Evolutionary conservation across 2,113 vertebrate genomes (phyloP).

Genomic region (Otis tarda): DNA sequence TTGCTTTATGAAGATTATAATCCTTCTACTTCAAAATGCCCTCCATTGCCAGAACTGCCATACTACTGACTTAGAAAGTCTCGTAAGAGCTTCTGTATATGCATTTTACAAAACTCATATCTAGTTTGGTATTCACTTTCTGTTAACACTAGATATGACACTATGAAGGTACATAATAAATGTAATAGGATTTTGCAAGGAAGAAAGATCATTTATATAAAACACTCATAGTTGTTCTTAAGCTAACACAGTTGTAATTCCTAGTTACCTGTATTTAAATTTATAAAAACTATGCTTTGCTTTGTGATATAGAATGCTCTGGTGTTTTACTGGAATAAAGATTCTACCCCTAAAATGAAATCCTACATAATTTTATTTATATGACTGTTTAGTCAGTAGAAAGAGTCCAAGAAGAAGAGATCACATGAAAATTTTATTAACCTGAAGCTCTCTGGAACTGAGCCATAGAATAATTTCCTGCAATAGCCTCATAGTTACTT

Average conservation of each 20-base stretch:
- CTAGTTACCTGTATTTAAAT: not conserved
- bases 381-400: not conserved
- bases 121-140: not conserved
- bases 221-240: not conserved
- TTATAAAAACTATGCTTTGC: not conserved
- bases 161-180: not conserved
- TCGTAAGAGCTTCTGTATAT: not conserved
- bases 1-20: not conserved
- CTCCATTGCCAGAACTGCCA: not conserved
- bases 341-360: not conserved
- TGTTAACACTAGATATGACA: not conserved
- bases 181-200: not conserved
- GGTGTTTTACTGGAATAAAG: not conserved
- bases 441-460: not conserved
- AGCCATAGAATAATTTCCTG: not conserved
- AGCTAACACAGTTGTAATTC: not conserved
- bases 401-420: not conserved
- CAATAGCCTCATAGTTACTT: not conserved
- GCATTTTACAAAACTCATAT: not conserved
- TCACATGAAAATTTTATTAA: not conserved
- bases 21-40: not conserved
- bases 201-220: not conserved
- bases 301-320: not conserved
- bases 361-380: not conserved
- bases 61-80: not conserved